Evolutionary conservation across 2,888 invertebrate genomes (phyloP), one percentile per base, ranked within the genome.

Genomic region (Buathra laborator): DNA sequence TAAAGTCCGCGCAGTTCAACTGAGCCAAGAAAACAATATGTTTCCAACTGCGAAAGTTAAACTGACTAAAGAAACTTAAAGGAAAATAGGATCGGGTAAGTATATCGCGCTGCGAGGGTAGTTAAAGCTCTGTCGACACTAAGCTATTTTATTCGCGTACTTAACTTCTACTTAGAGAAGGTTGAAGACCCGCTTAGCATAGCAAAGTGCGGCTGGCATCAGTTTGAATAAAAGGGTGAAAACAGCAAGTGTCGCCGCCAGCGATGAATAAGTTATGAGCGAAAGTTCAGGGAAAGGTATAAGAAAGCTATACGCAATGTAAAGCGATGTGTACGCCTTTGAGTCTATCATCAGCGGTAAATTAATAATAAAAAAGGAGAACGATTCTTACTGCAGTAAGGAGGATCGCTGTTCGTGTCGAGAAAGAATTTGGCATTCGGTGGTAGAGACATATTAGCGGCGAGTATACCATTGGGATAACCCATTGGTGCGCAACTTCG

Each of bases 351-450:
- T 9, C 14, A 4, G 10, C 10, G 24, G 24, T 59, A 4, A 5
- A 4, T 12, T 32, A 14, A 62, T 0, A 32, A 62, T 32, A 5
- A 4, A 59, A 9, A 0, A 1, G 6, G 14, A 59, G 14, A 6
- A 62, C 1, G 32, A n/a, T 66, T 90, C 92, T 92, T 89, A 94
- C 94, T 87, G 85, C 94, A 94, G 85, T 88, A 94, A 6, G 94
- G 93, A 43, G 86, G 86, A 67, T 90, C 90, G 29, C 86, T 88
- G 51, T 88, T 90, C 4, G 94, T 93, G 59, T 93, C 91, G 74
- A 94, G 83, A 85, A 89, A 94, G 88, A 90, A 94, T n/a, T 90
- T 90, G 32, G 88, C 88, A 70, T 89, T 88, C 46, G 81, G 46
- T n/a, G 80, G 68, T 24, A 53, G 16, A 9, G 72, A 77, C 77